phyloP scores from a whole-genome alignment of 1,140 invertebrate genomes.

The Leguminivora glycinivorella region DNA sequence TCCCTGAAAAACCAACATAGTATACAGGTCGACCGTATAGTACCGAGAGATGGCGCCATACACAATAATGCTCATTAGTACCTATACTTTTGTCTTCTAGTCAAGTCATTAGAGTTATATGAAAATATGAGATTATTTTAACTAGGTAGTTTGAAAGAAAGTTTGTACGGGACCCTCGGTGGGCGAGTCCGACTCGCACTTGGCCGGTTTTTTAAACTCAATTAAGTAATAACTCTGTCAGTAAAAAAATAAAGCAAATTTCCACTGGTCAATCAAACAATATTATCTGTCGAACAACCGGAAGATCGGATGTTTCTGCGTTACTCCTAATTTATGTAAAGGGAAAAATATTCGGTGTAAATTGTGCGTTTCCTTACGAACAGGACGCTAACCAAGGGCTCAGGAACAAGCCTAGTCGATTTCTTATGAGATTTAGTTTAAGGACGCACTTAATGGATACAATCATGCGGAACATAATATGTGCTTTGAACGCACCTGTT shows the following conservation, averaged over 20 bases:
- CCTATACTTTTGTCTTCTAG: too few relatives aligned
- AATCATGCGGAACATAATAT: background rate
- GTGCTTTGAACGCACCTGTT: background rate
- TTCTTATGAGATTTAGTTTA: slow-evolving; percentile 6
- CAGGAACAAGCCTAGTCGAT: background rate
- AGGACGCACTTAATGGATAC: background rate
- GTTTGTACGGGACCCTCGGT: too few relatives aligned
- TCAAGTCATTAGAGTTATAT: too few relatives aligned
- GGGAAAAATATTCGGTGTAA: background rate
- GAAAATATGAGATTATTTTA: too few relatives aligned
- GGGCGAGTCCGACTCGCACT: too few relatives aligned
- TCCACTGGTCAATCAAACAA: background rate
- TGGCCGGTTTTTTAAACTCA: too few relatives aligned
- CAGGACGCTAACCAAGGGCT: background rate
- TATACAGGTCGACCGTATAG: too few relatives aligned
- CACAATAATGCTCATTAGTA: too few relatives aligned
- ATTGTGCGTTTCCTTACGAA: background rate
- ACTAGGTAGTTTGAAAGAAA: too few relatives aligned
- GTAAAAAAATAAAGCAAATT: background rate
- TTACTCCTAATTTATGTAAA: background rate
- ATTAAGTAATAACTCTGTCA: too few relatives aligned
- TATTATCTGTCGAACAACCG: background rate
- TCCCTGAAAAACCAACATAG: too few relatives aligned
- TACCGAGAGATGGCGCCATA: too few relatives aligned
- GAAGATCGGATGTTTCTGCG: background rate